These are phyloP conservation scores for Myiothlypis chrysogaster DNA, from an alignment of 2,797 vertebrate species.

Conservation along the genomic window DNA sequence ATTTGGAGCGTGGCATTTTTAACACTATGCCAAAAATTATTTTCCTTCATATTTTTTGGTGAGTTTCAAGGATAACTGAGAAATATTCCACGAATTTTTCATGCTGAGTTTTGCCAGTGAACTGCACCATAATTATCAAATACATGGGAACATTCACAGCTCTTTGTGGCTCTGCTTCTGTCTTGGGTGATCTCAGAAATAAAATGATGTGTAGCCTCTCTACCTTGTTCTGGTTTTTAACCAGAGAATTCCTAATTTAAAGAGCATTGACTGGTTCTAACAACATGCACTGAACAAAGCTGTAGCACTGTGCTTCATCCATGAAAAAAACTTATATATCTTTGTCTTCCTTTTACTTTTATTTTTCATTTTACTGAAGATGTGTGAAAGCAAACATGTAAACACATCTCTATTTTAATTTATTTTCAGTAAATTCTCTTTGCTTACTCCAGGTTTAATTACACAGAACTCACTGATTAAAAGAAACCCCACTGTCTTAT, in stretches of 20 bases:
- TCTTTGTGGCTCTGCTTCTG: background rate
- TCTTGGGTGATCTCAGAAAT: background rate
- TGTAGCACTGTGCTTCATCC: background rate
- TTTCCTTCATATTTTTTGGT: background rate
- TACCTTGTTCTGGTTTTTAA: background rate
- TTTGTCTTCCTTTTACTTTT: background rate
- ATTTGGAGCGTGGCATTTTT: background rate
- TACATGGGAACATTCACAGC: background rate
- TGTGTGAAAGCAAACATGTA: background rate
- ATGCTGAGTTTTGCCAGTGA: background rate
- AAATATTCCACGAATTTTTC: background rate
- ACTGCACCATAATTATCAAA: background rate
- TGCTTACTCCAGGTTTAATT: conserved; percentile 26
- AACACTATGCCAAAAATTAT: background rate
- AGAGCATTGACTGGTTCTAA: background rate
- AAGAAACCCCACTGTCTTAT: conserved; percentile 39
- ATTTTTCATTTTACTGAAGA: background rate
- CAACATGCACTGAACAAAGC: background rate
- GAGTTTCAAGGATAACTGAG: background rate
- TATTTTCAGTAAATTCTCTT: background rate
- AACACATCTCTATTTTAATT: conserved; percentile 12
- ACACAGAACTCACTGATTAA: conserved; percentile 21
- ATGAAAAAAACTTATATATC: background rate
- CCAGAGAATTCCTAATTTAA: background rate
- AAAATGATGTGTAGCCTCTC: background rate